Evolutionary conservation across 1,140 invertebrate genomes (phyloP).

Genomic region (Anagrus nilaparvatae): DNA sequence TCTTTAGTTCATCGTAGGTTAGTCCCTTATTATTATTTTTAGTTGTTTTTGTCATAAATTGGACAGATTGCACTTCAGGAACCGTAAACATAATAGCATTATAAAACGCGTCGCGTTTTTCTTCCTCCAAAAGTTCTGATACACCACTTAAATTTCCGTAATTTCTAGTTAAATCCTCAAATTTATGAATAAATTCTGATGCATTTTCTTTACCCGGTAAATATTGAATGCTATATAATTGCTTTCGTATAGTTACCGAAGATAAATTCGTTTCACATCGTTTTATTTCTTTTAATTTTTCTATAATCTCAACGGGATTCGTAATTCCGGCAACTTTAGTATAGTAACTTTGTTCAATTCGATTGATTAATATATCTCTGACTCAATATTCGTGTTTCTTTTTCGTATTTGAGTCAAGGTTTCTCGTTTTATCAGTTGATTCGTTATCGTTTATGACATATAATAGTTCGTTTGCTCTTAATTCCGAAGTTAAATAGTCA

Average conservation of each 20-base stretch:
- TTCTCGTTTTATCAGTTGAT: neutral
- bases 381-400: slow-evolving; percentile 12
- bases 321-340: slow-evolving; percentile 1
- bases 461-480: slow-evolving; percentile 3
- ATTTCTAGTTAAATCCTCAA: slow-evolving; percentile 3
- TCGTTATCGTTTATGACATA: slow-evolving; percentile 6
- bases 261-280: slow-evolving; percentile 4
- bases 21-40: slow-evolving; percentile 3
- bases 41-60: slow-evolving; percentile 6
- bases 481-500: slow-evolving; percentile 2
- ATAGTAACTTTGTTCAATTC: slow-evolving; percentile 10
- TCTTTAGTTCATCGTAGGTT: slow-evolving; percentile 9
- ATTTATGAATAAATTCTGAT: slow-evolving; percentile 8
- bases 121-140: slow-evolving; percentile 6
- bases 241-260: neutral
- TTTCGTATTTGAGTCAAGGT: slow-evolving; percentile 2
- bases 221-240: slow-evolving; percentile 7
- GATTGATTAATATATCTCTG: slow-evolving; percentile 15
- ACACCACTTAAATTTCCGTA: slow-evolving; percentile 3
- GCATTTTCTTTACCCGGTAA: slow-evolving; percentile 4
- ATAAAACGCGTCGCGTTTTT: slow-evolving; percentile 13
- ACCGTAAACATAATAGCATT: slow-evolving; percentile 10
- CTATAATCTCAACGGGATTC: slow-evolving; percentile 4
- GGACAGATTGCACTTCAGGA: slow-evolving; percentile 7
- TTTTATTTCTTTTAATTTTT: slow-evolving; percentile 9